Percentiles rank a stretch among this genome's conserved stretches.
Evolutionary conservation across 92 coral and sea anemone species (phyloP).

Genomic region (Porites evermanni): DNA sequence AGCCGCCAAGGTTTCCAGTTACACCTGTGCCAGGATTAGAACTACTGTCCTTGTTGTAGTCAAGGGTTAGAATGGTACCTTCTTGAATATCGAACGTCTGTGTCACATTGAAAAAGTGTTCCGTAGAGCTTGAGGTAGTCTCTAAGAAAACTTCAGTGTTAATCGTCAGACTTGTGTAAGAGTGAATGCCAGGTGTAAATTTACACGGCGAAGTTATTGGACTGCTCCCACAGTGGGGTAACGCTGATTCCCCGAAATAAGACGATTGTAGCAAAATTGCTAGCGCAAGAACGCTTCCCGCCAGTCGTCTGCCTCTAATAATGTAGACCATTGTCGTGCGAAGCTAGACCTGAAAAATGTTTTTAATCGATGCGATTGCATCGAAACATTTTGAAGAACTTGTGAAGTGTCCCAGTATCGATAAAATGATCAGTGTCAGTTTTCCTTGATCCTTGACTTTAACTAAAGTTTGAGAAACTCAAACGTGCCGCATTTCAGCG

Average conservation of each 20-base stretch:
- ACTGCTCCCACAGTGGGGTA: slow-evolving; percentile 39
- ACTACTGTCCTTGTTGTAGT: slow-evolving; percentile 51
- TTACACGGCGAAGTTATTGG: slow-evolving; percentile 71
- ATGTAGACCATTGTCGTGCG: slow-evolving; percentile 32
- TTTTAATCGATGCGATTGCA: not conserved
- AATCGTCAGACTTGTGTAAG: slow-evolving; percentile 54
- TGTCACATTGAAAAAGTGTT: slow-evolving; percentile 64
- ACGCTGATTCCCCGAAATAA: slow-evolving; percentile 6
- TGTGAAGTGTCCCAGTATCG: not conserved
- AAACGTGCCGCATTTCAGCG: not conserved
- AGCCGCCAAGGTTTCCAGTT: slow-evolving; percentile 56
- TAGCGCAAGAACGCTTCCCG: not conserved
- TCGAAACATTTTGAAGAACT: not conserved
- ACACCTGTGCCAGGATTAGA: slow-evolving; percentile 60
- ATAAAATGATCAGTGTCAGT: not conserved
- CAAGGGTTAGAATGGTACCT: slow-evolving; percentile 59
- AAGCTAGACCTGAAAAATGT: not conserved
- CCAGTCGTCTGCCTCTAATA: not conserved
- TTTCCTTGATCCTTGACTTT: not conserved
- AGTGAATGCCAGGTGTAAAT: slow-evolving; percentile 75
- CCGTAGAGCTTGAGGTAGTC: slow-evolving; percentile 56
- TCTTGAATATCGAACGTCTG: slow-evolving; percentile 75
- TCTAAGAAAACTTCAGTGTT: slow-evolving; percentile 71
- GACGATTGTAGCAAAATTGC: not conserved
- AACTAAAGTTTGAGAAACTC: not conserved